Evolutionary conservation across 2,797 vertebrate species (phyloP), one percentile per base, ranked within the genome.

Genomic region (Coregonus ussuriensis): DNA sequence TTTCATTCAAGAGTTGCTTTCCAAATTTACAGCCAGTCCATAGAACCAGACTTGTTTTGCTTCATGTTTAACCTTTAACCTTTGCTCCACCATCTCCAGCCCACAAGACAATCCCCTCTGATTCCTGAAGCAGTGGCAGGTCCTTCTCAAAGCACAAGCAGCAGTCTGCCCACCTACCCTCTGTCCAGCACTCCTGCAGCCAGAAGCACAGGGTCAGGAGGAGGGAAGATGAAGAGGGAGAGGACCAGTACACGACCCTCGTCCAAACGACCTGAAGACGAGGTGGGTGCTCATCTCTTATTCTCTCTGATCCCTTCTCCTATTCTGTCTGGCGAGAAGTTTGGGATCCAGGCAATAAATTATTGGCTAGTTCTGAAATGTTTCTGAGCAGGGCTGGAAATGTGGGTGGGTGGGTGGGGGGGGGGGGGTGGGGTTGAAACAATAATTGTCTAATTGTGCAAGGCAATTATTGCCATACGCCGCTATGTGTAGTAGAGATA

Each of bases 201-300:
- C 86, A 97, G 95, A n/a, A 94, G 94, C 18, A 59, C 94, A 15
- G 9, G 41, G 41, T 92, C 92, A 67, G 95, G 94, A 90, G 94
- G 93, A 6, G 97, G 97, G 71, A 99, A 99, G 91, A 99, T 99
- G 94, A 97, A 96, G 87, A 92, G 96, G 81, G 97, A 95, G 70
- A 95, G 95, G 86, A 93, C 89, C 72, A 88, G 89, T 13, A 85
- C 85, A 52, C 86, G 95, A 52, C 93, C 93, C 74, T 85, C 94
- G 51, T 88, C 94, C 78, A 97, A 96, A 90, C 91, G 86, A 76
- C 78, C 87, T 65, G 93, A 94, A 1, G 93, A 96, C 4, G 93
- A 94, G 90, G 89, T 96, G 88, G 41, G 41, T 47, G 3, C 41
- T 11, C 41, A 11, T 11, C 41, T 47, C 41, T 9, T 41, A 41